Base-by-base conservation (phyloP, 2,888 invertebrate genomes). In the Diarsia brunnea region DNA sequence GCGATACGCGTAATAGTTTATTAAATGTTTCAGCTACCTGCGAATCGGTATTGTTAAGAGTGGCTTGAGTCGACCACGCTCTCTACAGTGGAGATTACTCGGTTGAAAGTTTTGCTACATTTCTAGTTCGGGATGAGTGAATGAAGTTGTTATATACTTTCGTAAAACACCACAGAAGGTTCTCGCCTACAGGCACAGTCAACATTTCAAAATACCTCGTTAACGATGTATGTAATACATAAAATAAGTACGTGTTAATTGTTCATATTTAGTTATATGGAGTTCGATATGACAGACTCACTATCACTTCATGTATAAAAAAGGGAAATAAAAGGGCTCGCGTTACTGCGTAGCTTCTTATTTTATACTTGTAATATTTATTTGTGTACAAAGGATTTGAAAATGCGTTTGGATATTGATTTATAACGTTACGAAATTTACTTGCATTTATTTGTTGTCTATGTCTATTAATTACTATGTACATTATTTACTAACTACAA, bases 311-410 rank as follows among this genome's bases (percentile, higher is more conserved):
- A 69, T 84, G 72, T 82, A 53, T 73, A 75, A 43, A 38, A 38
- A 71, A 81, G 75, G 69, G 66, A 47, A 69, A 79, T 75, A 77
- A 69, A 75, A 80, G 73, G 75, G 88, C 80, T 75, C 61, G 75
- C 74, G 79, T 43, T 53, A 64, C 87, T 89, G 88, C 85, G 89
- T 88, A 88, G 88, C 87, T 89, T 86, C 87, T 77, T 51, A 67
- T 66, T 75, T 45, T n/a, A 61, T 58, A 82, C 51, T 69, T 82
- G 67, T 84, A 81, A 73, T 73, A 68, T 82, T 84, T 53, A 69
- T 80, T 85, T 58, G 53, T 82, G 68, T 82, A 85, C 53, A 82
- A 66, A 78, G 68, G 53, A 69, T 65, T 77, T 82, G 45, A 68
- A 53, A 27, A 64, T 61, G 45, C 31, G 58, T 81, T 70, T 61